These are phyloP conservation scores for Artibeus jamaicensis DNA, from an alignment of 2,797 vertebrate species.

Conservation along the genomic window DNA sequence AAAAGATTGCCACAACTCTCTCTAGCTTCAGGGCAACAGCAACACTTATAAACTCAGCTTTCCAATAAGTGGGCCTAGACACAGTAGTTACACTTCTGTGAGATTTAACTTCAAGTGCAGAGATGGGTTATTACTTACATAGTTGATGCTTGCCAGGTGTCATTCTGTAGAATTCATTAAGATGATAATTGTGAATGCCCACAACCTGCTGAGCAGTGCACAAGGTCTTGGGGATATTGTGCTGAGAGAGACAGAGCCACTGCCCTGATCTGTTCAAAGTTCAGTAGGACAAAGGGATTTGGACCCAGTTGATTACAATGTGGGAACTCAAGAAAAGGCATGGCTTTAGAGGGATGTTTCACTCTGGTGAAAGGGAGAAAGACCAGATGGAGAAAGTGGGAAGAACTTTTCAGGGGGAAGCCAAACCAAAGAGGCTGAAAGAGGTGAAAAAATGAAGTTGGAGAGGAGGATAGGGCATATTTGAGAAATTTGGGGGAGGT, in stretches of 20 bases:
- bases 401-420: not conserved
- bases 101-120: not conserved
- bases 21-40: not conserved
- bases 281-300: not conserved
- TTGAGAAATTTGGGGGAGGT: not conserved
- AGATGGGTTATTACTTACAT: not conserved
- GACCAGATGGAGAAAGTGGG: not conserved
- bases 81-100: not conserved
- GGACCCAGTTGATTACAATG: not conserved
- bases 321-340: not conserved
- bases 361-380: not conserved
- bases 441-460: not conserved
- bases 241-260: not conserved
- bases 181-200: not conserved
- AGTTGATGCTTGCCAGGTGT: not conserved
- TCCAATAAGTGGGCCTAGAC: accelerated
- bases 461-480: not conserved
- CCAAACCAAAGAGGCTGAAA: not conserved
- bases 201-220: not conserved
- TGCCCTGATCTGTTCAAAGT: not conserved
- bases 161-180: not conserved
- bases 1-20: not conserved
- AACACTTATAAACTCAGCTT: not conserved
- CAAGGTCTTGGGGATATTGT: not conserved
- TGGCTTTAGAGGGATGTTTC: not conserved